These are phyloP conservation scores for Phocides pigmalion DNA, from an alignment of 1,140 invertebrate genomes.

Conservation along the genomic window DNA sequence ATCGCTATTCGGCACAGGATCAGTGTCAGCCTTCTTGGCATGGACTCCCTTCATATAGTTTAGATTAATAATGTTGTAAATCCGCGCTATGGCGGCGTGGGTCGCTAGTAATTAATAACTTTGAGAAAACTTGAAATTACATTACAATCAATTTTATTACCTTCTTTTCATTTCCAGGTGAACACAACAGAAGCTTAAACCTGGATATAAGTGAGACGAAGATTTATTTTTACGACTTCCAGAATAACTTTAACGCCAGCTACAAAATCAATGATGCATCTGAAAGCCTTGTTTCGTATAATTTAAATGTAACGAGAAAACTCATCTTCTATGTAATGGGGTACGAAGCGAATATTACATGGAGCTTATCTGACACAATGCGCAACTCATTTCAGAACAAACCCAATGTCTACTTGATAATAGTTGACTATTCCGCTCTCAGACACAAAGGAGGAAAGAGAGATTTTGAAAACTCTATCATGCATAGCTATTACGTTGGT, in stretches of 20 bases:
- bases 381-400: slow-evolving; percentile 60
- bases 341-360: slow-evolving; percentile 66
- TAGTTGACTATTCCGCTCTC: slow-evolving; percentile 73
- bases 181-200: slow-evolving; percentile 57
- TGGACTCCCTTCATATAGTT: too few species aligned
- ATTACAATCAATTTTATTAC: background rate
- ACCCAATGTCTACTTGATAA: slow-evolving; percentile 63
- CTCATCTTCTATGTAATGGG: slow-evolving; percentile 68
- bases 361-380: slow-evolving; percentile 59
- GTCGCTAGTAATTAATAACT: too few species aligned
- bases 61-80: too few species aligned
- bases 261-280: slow-evolving; percentile 55
- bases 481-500: slow-evolving; percentile 58
- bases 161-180: slow-evolving; percentile 54
- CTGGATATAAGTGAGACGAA: slow-evolving; percentile 56
- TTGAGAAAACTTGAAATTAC: background rate
- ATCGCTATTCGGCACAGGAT: too few species aligned
- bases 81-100: too few species aligned
- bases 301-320: slow-evolving; percentile 55
- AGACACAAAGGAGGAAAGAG: slow-evolving; percentile 49
- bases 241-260: slow-evolving; percentile 66
- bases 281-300: slow-evolving; percentile 51
- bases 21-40: too few species aligned
- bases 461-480: slow-evolving; percentile 61
- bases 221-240: slow-evolving; percentile 69